phyloP scores from a whole-genome alignment of 2,888 invertebrate genomes.

The Drosophila mayaguana region DNA sequence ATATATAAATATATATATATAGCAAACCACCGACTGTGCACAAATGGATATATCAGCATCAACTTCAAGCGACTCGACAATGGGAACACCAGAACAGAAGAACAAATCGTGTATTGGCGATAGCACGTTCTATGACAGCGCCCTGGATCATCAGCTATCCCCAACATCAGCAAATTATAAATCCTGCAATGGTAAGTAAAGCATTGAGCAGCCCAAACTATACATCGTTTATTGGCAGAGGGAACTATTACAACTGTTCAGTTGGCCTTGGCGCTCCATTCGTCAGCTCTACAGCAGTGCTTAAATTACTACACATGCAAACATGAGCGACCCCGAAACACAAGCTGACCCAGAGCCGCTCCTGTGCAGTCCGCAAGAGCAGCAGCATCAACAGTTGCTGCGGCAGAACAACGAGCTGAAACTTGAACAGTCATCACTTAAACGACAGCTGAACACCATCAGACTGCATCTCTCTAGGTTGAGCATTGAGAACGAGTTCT shows the following conservation, averaged over 20 bases:
- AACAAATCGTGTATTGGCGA: slow-evolving; percentile 54
- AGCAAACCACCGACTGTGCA: slow-evolving; percentile 44
- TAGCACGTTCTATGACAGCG: slow-evolving; percentile 82
- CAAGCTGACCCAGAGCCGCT: neutral
- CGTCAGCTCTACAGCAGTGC: neutral
- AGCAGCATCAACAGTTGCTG: neutral
- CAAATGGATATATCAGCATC: slow-evolving; percentile 67
- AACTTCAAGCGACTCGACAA: slow-evolving; percentile 53
- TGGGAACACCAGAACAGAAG: slow-evolving; percentile 47
- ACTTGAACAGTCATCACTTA: slow-evolving; percentile 13
- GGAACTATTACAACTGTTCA: neutral
- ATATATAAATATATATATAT: slow-evolving; percentile 10
- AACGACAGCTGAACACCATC: slow-evolving; percentile 22
- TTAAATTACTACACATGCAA: slow-evolving; percentile 1
- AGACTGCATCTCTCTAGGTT: slow-evolving; percentile 45
- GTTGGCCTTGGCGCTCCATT: slow-evolving; percentile 28
- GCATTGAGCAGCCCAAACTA: no score
- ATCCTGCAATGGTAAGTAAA: slow-evolving; percentile 77
- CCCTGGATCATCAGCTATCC: slow-evolving; percentile 77
- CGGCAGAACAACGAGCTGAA: slow-evolving; percentile 19
- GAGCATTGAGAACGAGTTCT: slow-evolving; percentile 35
- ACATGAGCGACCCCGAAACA: slow-evolving; percentile 8
- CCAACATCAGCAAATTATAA: slow-evolving; percentile 65
- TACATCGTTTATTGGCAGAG: neutral
- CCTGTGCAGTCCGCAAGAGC: neutral